Conservation (phyloP, 2,888 invertebrate genomes). For the Atherix ibis region DNA sequence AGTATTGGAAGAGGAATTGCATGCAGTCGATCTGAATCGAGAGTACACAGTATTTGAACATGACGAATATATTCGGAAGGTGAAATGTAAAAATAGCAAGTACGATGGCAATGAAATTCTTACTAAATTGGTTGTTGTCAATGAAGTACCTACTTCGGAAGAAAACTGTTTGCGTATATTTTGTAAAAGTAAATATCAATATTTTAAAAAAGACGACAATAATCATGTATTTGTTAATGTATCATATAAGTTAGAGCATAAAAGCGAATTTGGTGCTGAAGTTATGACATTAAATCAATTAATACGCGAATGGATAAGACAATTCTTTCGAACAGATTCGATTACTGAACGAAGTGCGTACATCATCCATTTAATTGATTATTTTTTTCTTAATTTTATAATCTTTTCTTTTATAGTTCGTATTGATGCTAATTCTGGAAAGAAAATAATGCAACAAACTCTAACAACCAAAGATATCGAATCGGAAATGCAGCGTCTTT, state of each 20-base stretch:
- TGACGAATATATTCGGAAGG: background rate
- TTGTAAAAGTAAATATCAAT: background rate
- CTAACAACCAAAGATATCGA: slow-evolving; percentile 7
- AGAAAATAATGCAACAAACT: slow-evolving; percentile 4
- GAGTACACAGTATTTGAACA: background rate
- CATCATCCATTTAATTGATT: background rate
- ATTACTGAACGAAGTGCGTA: slow-evolving; percentile 12
- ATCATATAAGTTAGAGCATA: slow-evolving; percentile 16
- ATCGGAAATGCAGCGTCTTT: slow-evolving; percentile 6
- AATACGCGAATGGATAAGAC: slow-evolving; percentile 14
- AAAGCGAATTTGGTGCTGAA: slow-evolving; percentile 16
- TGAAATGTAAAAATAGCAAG: background rate
- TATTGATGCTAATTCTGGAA: slow-evolving; percentile 5
- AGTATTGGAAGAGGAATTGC: background rate
- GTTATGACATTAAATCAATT: slow-evolving; percentile 13
- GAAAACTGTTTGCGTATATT: background rate
- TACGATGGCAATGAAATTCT: background rate
- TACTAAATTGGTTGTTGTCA: background rate
- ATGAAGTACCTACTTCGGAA: background rate
- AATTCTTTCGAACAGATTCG: slow-evolving; percentile 13
- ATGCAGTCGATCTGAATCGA: background rate
- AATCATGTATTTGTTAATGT: slow-evolving; percentile 6
- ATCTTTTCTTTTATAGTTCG: slow-evolving; percentile 4
- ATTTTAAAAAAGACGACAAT: background rate
- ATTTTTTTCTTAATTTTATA: background rate